Base-by-base conservation (phyloP, 2,888 invertebrate genomes). In the Selenia dentaria region DNA sequence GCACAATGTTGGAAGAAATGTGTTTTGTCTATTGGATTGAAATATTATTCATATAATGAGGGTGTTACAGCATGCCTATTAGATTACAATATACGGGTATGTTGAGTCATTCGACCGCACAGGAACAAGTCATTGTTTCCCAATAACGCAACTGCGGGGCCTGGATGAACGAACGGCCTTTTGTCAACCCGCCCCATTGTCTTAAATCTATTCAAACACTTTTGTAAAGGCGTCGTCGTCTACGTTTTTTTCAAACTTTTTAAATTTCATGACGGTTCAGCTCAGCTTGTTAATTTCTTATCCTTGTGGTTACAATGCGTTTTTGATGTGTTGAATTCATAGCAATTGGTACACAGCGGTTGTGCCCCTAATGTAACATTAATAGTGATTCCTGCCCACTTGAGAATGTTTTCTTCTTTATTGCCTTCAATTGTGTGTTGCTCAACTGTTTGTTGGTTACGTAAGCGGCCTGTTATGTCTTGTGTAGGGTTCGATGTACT, bases 391-490 rank as follows among this genome's bases (percentile, higher is more conserved):
- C 74, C 70, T 67, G 70, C 61, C 75, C 74, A 79, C 77, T 82
- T 78, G 74, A 72, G 66, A 72, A 68, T 74, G 75, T 78, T 84
- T 82, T 77, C 75, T 70, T 78, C 75, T 83, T 80, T 79, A 85
- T 87, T 81, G 79, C 74, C 63, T 79, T 46, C 85, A 83, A 88
- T 85, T 85, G 83, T 80, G 74, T 77, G 78, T 83, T 81, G 79
- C 79, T 78, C 78, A 77, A 82, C 77, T 73, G 70, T 68, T 61
- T 64, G 72, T 60, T 58, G 61, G 63, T 81, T 79, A 76, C 83
- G 80, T 83, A 80, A 82, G 70, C 76, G 69, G 59, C 71, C 74
- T 70, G 69, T 79, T 74, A 76, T 76, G 72, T 70, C 63, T 67
- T 70, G 66, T 70, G 70, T 67, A 57, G 70, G 74, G 83, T 83